Evolutionary conservation across 2,113 vertebrate species (phyloP).

Genomic region (Gobius niger): DNA sequence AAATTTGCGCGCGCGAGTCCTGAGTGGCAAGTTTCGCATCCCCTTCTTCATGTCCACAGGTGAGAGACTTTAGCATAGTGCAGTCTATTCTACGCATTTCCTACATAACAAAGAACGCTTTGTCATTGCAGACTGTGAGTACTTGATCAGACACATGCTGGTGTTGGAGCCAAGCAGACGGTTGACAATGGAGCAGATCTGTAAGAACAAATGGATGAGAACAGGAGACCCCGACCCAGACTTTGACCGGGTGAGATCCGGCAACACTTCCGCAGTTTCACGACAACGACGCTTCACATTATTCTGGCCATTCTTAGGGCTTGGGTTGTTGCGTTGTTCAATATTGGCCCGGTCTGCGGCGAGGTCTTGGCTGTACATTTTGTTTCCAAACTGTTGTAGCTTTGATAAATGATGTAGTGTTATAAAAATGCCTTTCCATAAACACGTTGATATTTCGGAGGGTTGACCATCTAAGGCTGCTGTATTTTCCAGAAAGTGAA

Average conservation of each 20-base stretch:
- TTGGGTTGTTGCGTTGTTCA: not conserved
- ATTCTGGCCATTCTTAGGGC: not conserved
- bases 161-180: constrained; percentile 92
- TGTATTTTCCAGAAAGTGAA: not conserved
- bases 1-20: constrained; percentile 92
- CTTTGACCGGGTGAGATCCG: constrained; percentile 88
- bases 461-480: not conserved
- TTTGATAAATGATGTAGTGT: not conserved
- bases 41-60: constrained; percentile 99
- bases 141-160: constrained; percentile 98
- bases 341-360: not conserved
- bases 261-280: not conserved
- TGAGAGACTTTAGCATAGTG: constrained; percentile 61
- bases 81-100: not conserved
- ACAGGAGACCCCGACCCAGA: constrained; percentile 90
- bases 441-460: not conserved
- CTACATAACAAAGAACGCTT: constrained; percentile 4
- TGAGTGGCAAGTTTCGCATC: constrained; percentile 98
- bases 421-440: not conserved
- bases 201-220: constrained; percentile 99
- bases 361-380: constrained; percentile 2
- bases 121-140: constrained; percentile 88
- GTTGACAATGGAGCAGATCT: constrained; percentile 98
- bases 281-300: not conserved
- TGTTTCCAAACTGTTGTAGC: constrained; percentile 1